Base-by-base conservation (phyloP, 2,888 invertebrate species). In the Cerastis leucographa region DNA sequence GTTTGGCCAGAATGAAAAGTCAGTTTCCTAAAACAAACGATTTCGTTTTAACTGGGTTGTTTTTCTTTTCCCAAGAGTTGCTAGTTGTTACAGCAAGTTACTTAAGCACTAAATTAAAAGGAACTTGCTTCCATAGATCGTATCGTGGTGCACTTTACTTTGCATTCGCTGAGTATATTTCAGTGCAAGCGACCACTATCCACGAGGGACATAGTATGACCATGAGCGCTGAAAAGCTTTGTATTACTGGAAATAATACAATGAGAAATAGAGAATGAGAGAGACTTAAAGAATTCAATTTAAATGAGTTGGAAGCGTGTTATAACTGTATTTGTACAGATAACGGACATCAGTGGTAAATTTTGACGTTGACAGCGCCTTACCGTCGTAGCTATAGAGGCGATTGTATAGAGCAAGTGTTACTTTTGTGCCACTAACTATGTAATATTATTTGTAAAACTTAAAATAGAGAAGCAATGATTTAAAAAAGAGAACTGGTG, bases 161-260 rank as follows among this genome's bases (percentile, higher is more conserved):
- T 78, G 72, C 81, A 70, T 83, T 83, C 46, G 6, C 49, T 9
- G 65, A 73, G 69, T 29, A 83, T 70, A 83, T 83, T 83, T 66
- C 65, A 83, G 72, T 35, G 71, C 42, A 9, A 17, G 62, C 49
- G 49, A 61, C 49, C 42, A 25, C 44, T 54, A 51, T 44, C 71
- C 76, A n/a, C 71, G 40, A n/a, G 70, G 68, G 56, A 80, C 44
- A 40, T 17, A 25, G 44, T 40, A 62, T 65, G 35, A 64, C 49
- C 71, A 64, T 68, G 56, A 65, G 70, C 35, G 46, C 56, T 81
- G 66, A 82, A 80, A 80, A 49, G 65, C 76, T 46, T 81, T 46
- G 59, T 62, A 25, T 66, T 74, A 56, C 64, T 19, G 19, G 8
- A 68, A 40, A 51, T 56, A 6, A 12, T 56, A 74, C 14, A 59